Percentiles rank a stretch among this genome's conserved stretches.
Conservation (phyloP, 2,888 invertebrate species). For the Tetragonisca angustula region DNA sequence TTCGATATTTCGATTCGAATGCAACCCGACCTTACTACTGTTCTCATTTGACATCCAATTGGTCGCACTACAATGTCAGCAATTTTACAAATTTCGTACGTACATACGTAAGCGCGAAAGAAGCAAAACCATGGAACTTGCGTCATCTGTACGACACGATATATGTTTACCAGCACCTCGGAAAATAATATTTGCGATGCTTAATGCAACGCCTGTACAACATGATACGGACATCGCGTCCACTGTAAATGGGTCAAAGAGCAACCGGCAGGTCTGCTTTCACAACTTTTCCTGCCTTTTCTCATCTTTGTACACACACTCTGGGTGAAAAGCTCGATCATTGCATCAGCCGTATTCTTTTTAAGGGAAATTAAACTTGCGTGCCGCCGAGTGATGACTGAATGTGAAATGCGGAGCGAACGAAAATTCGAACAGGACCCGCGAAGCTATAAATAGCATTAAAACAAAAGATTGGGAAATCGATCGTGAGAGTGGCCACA, state of each 20-base stretch:
- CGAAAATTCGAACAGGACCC: neutral
- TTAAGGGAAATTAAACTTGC: neutral
- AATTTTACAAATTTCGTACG: slow-evolving; percentile 39
- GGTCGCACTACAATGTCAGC: slow-evolving; percentile 49
- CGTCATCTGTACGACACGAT: neutral
- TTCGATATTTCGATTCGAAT: slow-evolving; percentile 8
- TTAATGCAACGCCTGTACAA: neutral
- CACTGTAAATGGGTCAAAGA: neutral
- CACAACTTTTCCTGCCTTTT: neutral
- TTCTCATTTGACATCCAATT: neutral
- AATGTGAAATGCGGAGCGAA: neutral
- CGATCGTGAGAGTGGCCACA: slow-evolving; percentile 61
- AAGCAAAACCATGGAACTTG: neutral
- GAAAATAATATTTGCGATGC: neutral
- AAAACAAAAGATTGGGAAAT: neutral
- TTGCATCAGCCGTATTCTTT: neutral
- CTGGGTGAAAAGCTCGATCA: neutral
- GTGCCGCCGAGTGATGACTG: neutral
- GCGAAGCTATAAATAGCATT: neutral
- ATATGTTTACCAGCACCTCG: neutral
- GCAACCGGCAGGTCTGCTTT: neutral
- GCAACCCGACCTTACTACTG: neutral
- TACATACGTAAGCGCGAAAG: neutral
- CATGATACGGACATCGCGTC: neutral
- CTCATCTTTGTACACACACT: neutral